These are phyloP conservation scores for Mus spretus DNA, from an alignment of 2,797 vertebrate species.

Conservation along the genomic window DNA sequence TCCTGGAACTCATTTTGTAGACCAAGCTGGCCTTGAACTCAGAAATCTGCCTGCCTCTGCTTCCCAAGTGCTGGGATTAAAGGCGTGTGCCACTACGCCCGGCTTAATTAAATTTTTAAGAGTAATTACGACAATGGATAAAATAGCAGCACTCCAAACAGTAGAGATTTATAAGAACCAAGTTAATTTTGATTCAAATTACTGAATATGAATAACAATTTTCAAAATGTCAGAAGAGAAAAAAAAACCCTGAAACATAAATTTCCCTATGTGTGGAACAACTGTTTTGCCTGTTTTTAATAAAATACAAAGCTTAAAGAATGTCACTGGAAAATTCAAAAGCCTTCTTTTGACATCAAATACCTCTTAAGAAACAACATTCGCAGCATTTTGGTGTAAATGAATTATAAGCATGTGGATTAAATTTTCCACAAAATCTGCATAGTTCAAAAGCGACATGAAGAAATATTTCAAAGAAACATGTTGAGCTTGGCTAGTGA, in stretches of 20 bases:
- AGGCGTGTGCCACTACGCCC: too few species aligned
- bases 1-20: too few species aligned
- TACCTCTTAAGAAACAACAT: constrained; percentile 68
- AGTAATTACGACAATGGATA: constrained; percentile 58
- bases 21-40: too few species aligned
- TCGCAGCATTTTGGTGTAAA: constrained; percentile 71
- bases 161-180: constrained; percentile 62
- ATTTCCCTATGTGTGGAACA: constrained; percentile 46
- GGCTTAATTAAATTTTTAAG: constrained; percentile 49
- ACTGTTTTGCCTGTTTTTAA: constrained; percentile 75
- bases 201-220: constrained; percentile 56
- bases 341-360: constrained; percentile 76
- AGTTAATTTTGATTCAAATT: constrained; percentile 71
- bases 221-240: constrained; percentile 53
- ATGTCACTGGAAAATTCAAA: constrained; percentile 77
- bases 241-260: constrained; percentile 8
- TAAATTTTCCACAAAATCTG: constrained; percentile 76
- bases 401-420: constrained; percentile 68
- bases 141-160: constrained; percentile 35
- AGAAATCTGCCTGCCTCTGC: too few species aligned
- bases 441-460: constrained; percentile 69
- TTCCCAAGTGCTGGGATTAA: too few species aligned
- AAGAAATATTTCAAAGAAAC: constrained; percentile 72
- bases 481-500: constrained; percentile 65
- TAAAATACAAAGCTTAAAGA: constrained; percentile 74